phyloP scores from a whole-genome alignment of 2,888 invertebrate species.

The Tubulanus polymorphus region DNA sequence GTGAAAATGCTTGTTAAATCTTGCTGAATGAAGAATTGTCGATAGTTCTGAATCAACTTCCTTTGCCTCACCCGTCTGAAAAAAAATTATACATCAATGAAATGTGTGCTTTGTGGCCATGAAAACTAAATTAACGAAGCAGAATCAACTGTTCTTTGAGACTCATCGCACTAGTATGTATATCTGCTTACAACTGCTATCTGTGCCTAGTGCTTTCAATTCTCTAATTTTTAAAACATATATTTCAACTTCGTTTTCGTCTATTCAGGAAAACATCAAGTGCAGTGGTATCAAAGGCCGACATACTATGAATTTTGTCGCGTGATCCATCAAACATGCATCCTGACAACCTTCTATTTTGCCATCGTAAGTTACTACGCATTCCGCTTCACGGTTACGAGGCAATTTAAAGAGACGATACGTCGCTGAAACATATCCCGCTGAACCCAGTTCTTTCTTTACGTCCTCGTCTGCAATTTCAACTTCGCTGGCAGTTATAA shows the following conservation, averaged over 20 bases:
- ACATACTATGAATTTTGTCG: constrained; percentile 29
- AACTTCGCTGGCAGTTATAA: constrained; percentile 31
- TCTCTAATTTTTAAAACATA: no score
- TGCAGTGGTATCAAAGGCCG: not conserved
- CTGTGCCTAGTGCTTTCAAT: no score
- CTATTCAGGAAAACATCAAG: no score
- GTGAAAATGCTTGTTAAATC: constrained; percentile 30
- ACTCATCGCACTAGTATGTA: no score
- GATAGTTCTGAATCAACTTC: constrained; percentile 24
- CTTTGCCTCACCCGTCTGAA: constrained; percentile 27
- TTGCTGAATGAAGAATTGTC: constrained; percentile 25
- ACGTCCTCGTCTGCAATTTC: constrained; percentile 31
- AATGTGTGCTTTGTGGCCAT: no score
- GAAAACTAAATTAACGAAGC: no score
- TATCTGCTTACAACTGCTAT: no score
- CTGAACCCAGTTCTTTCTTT: constrained; percentile 27
- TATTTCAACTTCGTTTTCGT: no score
- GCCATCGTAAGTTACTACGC: constrained; percentile 32
- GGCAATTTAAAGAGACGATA: constrained; percentile 45
- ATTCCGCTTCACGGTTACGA: not conserved
- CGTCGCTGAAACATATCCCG: constrained; percentile 37
- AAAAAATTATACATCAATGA: constrained; percentile 3
- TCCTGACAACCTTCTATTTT: constrained; percentile 26
- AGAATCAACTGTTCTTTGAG: no score
- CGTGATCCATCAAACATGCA: constrained; percentile 28